These are phyloP conservation scores for Condylura cristata DNA, from an alignment of 2,113 vertebrate species.

Conservation along the genomic window DNA sequence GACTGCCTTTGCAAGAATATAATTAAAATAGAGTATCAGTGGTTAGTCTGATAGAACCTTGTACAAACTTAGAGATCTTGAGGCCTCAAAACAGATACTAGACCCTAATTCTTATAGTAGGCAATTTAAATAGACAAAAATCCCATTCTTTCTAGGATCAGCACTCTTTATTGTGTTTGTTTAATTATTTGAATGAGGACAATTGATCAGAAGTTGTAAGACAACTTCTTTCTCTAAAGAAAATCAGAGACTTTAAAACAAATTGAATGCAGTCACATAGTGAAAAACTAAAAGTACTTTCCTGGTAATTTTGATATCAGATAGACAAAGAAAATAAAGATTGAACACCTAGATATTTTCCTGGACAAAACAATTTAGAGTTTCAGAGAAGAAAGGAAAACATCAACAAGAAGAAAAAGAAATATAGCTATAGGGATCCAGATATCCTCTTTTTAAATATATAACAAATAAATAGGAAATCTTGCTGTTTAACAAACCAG, in stretches of 20 bases:
- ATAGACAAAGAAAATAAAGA: not conserved
- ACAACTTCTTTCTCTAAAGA: not conserved
- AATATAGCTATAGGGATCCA: not conserved
- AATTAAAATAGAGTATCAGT: conserved; percentile 9
- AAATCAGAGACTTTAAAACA: not conserved
- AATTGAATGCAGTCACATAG: not conserved
- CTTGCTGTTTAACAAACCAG: not conserved
- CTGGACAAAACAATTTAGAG: not conserved
- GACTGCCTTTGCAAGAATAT: not conserved
- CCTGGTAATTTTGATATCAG: not conserved
- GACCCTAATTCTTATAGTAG: not conserved
- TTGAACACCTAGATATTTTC: not conserved
- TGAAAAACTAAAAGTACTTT: conserved; percentile 22
- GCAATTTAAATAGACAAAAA: not conserved
- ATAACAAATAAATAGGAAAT: not conserved
- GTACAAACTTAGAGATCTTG: not conserved
- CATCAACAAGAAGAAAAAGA: not conserved
- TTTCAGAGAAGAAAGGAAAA: not conserved
- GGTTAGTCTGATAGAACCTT: not conserved
- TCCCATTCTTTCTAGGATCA: not conserved
- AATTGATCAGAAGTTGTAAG: not conserved
- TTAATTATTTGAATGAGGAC: conserved; percentile 36
- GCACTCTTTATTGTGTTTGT: not conserved
- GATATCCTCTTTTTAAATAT: not conserved
- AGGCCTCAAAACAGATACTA: not conserved